These are phyloP conservation scores for Emesis furor DNA, from an alignment of 2,888 invertebrate genomes.

Conservation along the genomic window DNA sequence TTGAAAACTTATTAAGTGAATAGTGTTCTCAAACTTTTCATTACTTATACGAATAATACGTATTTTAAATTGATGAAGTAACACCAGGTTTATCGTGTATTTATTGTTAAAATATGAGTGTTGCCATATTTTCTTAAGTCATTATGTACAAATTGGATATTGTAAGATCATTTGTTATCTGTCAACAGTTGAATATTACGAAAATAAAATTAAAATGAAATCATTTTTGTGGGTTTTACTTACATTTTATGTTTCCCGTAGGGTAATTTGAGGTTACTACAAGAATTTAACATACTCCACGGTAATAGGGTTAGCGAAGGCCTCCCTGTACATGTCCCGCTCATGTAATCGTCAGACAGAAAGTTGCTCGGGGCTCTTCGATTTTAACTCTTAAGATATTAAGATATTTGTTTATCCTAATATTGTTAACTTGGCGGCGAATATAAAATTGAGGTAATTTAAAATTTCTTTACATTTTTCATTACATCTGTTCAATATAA, in stretches of 20 bases:
- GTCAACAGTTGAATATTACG: conserved; percentile 92
- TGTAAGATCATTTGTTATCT: conserved; percentile 92
- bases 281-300: background rate
- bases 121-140: conserved; percentile 92
- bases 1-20: conserved; percentile 69
- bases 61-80: conserved; percentile 62
- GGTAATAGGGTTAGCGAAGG: background rate
- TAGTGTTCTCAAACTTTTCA: conserved; percentile 5
- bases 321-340: background rate
- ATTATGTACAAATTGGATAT: conserved; percentile 92
- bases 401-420: too few species aligned
- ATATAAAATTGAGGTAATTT: too few species aligned
- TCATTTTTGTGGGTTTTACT: conserved; percentile 77
- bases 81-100: conserved; percentile 80
- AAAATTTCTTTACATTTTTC: too few species aligned
- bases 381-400: too few species aligned
- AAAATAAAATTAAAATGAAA: conserved; percentile 90
- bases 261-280: background rate
- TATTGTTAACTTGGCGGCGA: too few species aligned
- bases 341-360: background rate
- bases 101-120: conserved; percentile 91
- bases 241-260: background rate
- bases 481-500: too few species aligned
- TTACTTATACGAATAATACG: conserved; percentile 32
- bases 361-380: background rate